Evolutionary conservation across 1,140 invertebrate species (phyloP).

Genomic region (Drosophila sturtevanti): DNA sequence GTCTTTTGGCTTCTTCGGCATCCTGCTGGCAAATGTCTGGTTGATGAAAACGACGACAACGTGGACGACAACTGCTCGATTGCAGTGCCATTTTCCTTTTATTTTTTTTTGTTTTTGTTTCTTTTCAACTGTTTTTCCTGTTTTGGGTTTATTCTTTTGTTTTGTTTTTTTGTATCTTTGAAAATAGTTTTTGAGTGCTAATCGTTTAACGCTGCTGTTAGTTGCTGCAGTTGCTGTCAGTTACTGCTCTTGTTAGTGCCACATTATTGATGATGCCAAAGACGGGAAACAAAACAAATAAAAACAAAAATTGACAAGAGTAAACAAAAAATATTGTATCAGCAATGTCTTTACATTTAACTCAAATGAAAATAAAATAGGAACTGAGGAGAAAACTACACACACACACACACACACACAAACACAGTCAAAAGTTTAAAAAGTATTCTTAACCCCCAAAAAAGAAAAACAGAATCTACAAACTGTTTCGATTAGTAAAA

Average conservation of each 20-base stretch:
- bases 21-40: conserved; percentile 28
- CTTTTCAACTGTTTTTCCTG: conserved; percentile 21
- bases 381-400: conserved; percentile 6
- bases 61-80: conserved; percentile 26
- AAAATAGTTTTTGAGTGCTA: conserved; percentile 19
- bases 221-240: conserved; percentile 11
- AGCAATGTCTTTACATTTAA: too few relatives aligned
- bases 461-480: too few relatives aligned
- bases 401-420: too few relatives aligned
- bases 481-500: too few relatives aligned
- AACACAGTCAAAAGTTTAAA: too few relatives aligned
- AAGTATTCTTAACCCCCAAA: too few relatives aligned
- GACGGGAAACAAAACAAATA: conserved; percentile 21
- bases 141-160: conserved; percentile 18
- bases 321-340: background rate
- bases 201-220: conserved; percentile 22
- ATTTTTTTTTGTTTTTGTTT: background rate
- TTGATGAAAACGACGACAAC: background rate
- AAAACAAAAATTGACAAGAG: conserved; percentile 28
- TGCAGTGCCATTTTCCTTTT: conserved; percentile 48
- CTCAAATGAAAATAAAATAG: conserved; percentile 15
- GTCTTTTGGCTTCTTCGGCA: conserved; percentile 14
- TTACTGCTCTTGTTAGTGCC: conserved; percentile 16
- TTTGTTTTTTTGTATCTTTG: conserved; percentile 20
- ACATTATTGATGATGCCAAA: conserved; percentile 40